A percentile compares a stretch with the other conserved stretches of the same genome.
These are phyloP conservation scores for Chaenodraco wilsoni DNA, from an alignment of 2,797 vertebrate species.

Conservation along the genomic window DNA sequence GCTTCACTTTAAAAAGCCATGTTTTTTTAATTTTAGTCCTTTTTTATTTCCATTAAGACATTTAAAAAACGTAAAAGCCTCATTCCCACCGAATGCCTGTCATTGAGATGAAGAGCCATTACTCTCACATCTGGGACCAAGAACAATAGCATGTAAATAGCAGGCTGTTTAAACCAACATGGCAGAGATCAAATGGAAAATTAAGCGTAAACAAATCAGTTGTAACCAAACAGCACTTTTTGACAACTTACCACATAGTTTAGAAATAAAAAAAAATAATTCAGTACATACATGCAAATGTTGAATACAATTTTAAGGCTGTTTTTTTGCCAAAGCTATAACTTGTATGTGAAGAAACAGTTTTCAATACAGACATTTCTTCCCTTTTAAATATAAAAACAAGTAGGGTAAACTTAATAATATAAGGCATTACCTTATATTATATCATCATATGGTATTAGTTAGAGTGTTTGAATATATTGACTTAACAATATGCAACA, in stretches of 20 bases:
- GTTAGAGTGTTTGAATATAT: neutral
- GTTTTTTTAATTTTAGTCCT: constrained; percentile 42
- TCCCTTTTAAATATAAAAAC: neutral
- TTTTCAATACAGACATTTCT: neutral
- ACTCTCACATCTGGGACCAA: constrained; percentile 60
- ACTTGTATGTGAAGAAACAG: constrained; percentile 4
- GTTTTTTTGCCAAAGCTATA: neutral
- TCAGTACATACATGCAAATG: neutral
- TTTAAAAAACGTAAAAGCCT: constrained; percentile 54
- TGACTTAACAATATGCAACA: no score
- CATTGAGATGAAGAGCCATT: constrained; percentile 54
- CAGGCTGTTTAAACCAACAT: constrained; percentile 31
- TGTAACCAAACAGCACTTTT: constrained; percentile 15
- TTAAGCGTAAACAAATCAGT: constrained; percentile 27
- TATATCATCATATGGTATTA: neutral
- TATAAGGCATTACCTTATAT: neutral
- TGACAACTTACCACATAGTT: constrained; percentile 7
- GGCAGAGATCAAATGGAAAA: constrained; percentile 40
- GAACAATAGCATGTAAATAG: constrained; percentile 43
- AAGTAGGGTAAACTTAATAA: neutral
- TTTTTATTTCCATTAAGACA: constrained; percentile 50
- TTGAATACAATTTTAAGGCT: neutral
- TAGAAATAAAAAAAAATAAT: constrained; percentile 3
- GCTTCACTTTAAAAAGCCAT: constrained; percentile 41
- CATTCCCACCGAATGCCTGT: constrained; percentile 41